phyloP scores from a whole-genome alignment of 2,113 vertebrate genomes.

The Suricata suricatta region DNA sequence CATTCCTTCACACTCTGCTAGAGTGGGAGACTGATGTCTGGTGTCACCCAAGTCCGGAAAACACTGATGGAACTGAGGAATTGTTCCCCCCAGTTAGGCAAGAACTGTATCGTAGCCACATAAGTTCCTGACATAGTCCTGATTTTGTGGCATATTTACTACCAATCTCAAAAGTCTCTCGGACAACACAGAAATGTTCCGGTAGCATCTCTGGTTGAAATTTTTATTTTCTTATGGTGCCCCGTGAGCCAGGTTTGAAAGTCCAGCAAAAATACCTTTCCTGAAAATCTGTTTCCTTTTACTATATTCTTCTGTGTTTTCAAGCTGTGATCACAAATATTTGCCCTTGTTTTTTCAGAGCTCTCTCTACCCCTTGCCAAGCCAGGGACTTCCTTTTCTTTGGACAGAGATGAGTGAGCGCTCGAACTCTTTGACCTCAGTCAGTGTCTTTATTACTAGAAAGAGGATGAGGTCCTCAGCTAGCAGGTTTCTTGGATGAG shows the following conservation, averaged over 20 bases:
- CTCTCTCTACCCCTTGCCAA: background rate
- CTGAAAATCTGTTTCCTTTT: conserved; percentile 4
- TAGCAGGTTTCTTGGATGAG: background rate
- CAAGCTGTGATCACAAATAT: background rate
- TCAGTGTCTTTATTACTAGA: background rate
- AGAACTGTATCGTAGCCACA: background rate
- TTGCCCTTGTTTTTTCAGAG: background rate
- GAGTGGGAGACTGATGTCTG: background rate
- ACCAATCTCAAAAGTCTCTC: conserved; percentile 12
- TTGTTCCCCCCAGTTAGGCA: conserved; percentile 65
- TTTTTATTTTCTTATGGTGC: background rate
- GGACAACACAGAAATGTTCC: background rate
- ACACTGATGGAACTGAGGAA: conserved; percentile 68
- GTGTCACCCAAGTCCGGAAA: conserved; percentile 69
- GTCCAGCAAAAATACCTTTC: background rate
- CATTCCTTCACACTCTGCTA: background rate
- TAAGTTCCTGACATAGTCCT: background rate
- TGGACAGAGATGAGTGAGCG: background rate
- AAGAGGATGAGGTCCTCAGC: background rate
- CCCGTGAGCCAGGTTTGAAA: background rate
- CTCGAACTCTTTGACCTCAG: background rate
- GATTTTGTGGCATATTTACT: conserved; percentile 47
- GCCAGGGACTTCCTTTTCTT: background rate
- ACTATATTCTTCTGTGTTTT: background rate
- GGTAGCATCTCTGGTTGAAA: background rate